phyloP scores from a whole-genome alignment of 2,888 invertebrate genomes.

The Pollenia angustigena region DNA sequence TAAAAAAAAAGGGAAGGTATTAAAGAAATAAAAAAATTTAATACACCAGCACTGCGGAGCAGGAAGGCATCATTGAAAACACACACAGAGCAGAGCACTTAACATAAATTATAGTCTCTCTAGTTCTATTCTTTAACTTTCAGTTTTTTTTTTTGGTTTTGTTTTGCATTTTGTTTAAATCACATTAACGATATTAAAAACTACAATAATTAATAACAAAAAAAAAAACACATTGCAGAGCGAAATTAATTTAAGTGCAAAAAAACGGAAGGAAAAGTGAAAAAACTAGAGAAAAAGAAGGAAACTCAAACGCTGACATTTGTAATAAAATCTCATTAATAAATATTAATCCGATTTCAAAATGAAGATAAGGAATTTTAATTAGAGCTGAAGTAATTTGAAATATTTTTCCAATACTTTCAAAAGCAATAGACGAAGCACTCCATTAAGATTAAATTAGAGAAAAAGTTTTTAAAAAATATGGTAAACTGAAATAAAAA shows the following conservation, averaged over 20 bases:
- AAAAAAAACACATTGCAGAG: slow-evolving; percentile 6
- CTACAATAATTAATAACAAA: slow-evolving; percentile 51
- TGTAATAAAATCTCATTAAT: slow-evolving; percentile 47
- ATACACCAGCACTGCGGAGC: slow-evolving; percentile 32
- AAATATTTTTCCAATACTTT: neutral
- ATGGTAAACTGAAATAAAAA: too few species aligned
- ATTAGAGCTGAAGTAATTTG: neutral
- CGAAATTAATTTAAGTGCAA: slow-evolving; percentile 44
- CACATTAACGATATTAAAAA: slow-evolving; percentile 69
- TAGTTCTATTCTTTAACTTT: slow-evolving; percentile 36
- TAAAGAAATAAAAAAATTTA: slow-evolving; percentile 41
- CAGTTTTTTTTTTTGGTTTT: slow-evolving; percentile 14
- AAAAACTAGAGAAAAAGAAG: neutral
- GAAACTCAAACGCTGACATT: slow-evolving; percentile 9
- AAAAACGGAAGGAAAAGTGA: slow-evolving; percentile 8
- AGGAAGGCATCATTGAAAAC: slow-evolving; percentile 13
- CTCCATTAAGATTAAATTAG: too few species aligned
- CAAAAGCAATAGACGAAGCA: too few species aligned
- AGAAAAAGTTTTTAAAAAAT: too few species aligned
- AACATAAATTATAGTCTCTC: slow-evolving; percentile 66
- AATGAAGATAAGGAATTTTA: neutral
- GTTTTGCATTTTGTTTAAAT: slow-evolving; percentile 53
- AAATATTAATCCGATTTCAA: slow-evolving; percentile 26
- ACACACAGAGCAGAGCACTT: slow-evolving; percentile 57
- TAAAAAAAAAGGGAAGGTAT: slow-evolving; percentile 19